These are phyloP conservation scores for Yponomeuta cagnagella DNA, from an alignment of 2,888 invertebrate species.

Conservation along the genomic window DNA sequence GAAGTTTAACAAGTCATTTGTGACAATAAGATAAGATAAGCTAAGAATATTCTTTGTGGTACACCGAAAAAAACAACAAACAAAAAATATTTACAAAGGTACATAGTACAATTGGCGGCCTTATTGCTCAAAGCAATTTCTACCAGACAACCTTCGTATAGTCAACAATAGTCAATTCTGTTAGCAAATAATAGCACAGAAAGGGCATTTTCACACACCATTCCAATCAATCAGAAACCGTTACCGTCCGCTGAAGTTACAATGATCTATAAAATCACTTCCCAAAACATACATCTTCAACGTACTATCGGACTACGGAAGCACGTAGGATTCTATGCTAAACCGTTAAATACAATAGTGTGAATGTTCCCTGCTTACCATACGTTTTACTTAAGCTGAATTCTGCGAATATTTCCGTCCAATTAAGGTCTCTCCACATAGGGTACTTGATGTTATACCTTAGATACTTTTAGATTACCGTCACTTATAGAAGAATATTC, in stretches of 20 bases:
- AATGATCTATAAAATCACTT: slow-evolving; percentile 3
- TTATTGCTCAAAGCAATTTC: no score
- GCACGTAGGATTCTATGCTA: neutral
- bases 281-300: neutral
- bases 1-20: no score
- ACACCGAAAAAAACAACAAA: no score
- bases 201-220: neutral
- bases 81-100: no score
- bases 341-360: slow-evolving; percentile 9
- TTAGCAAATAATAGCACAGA: neutral
- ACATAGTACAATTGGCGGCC: no score
- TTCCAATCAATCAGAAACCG: neutral
- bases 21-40: no score
- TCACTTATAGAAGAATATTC: no score
- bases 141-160: no score
- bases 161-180: no score
- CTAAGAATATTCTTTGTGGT: no score
- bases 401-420: neutral
- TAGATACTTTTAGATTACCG: no score
- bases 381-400: neutral
- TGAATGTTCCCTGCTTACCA: slow-evolving; percentile 8
- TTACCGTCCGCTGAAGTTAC: neutral
- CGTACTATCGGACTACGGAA: neutral
- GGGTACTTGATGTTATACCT: no score
- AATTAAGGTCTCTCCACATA: neutral